Percentiles rank a stretch among this genome's conserved stretches.
These are phyloP conservation scores for Agonum fuliginosum DNA, from an alignment of 2,888 invertebrate genomes.

Conservation along the genomic window DNA sequence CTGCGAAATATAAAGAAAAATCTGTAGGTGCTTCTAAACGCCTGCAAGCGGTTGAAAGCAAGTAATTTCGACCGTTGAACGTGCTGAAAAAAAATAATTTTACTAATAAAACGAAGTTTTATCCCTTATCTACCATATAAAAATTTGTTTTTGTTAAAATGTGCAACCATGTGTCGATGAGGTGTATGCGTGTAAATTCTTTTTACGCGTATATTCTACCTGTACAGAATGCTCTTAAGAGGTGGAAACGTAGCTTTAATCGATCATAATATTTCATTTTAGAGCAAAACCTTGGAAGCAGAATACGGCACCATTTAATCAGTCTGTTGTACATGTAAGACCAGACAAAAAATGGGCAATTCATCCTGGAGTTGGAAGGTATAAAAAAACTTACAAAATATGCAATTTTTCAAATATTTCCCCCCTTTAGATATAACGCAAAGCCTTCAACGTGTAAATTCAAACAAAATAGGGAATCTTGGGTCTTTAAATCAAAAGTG, in stretches of 20 bases:
- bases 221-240: no score
- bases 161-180: no score
- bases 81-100: no score
- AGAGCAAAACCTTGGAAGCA: conserved; percentile 9
- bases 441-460: conserved; percentile 20
- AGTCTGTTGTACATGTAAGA: conserved; percentile 65
- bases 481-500: conserved; percentile 27
- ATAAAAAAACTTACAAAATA: conserved; percentile 60
- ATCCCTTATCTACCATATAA: no score
- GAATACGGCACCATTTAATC: conserved; percentile 66
- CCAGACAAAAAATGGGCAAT: conserved; percentile 67
- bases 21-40: no score
- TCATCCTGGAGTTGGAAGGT: conserved; percentile 70
- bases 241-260: neutral
- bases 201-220: no score
- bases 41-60: no score
- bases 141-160: no score
- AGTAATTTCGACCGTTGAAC: no score
- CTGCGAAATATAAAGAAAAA: no score
- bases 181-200: no score
- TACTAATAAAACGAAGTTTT: no score
- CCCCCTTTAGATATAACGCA: conserved; percentile 13
- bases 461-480: conserved; percentile 1
- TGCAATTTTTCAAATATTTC: neutral
- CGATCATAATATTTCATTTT: neutral